These are phyloP conservation scores for Psilopogon haemacephalus DNA, from an alignment of 2,113 vertebrate species.

Conservation along the genomic window DNA sequence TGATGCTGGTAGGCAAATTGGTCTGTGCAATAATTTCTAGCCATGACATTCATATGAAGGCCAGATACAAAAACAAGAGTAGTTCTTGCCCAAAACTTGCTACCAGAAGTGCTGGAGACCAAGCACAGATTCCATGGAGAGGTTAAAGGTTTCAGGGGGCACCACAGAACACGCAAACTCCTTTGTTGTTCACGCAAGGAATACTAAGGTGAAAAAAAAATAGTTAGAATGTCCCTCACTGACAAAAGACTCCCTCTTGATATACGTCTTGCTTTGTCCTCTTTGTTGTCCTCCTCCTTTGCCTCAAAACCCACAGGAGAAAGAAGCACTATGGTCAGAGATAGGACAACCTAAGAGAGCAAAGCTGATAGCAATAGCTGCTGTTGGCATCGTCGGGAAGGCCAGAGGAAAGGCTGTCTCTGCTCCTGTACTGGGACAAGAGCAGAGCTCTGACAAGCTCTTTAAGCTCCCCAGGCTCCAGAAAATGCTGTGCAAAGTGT, in stretches of 20 bases:
- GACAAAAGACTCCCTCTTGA: background rate
- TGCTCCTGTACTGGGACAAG: conserved; percentile 39
- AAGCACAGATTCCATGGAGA: background rate
- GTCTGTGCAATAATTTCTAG: background rate
- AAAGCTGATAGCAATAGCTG: background rate
- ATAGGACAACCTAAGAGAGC: background rate
- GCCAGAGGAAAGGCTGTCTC: background rate
- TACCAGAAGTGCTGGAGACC: background rate
- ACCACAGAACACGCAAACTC: background rate
- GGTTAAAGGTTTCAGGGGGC: background rate
- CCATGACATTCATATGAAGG: background rate
- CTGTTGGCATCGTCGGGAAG: background rate
- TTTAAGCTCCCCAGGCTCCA: conserved; percentile 82
- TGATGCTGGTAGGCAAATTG: background rate
- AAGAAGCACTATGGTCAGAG: background rate
- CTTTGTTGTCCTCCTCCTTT: background rate
- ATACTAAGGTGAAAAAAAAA: background rate
- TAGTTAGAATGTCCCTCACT: background rate
- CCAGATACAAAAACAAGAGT: background rate
- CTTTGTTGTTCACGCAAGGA: background rate
- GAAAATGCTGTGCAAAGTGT: conserved; percentile 89
- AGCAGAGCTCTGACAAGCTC: conserved; percentile 83
- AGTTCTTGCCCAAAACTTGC: background rate
- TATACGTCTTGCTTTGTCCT: background rate
- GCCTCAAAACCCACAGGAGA: background rate